A percentile compares a stretch with the other conserved stretches of the same genome.
These are phyloP conservation scores for Sipha maydis DNA, from an alignment of 2,888 invertebrate genomes.

Conservation along the genomic window DNA sequence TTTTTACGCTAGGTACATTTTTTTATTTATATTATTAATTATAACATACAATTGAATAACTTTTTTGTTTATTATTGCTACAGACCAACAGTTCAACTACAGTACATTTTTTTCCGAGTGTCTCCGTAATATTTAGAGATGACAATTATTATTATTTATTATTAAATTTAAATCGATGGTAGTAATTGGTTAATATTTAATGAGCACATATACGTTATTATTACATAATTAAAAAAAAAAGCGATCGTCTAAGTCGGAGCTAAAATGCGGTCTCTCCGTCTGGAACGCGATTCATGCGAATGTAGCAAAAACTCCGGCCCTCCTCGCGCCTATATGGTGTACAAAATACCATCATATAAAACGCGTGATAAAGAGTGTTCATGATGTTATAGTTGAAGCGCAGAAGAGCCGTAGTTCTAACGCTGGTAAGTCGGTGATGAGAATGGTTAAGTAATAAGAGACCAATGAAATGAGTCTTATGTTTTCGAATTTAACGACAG, in stretches of 20 bases:
- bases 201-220: constrained; percentile 40
- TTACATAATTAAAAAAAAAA: constrained; percentile 32
- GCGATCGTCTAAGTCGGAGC: constrained; percentile 18
- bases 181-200: constrained; percentile 44
- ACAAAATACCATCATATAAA: too few relatives aligned
- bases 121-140: constrained; percentile 45
- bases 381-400: too few relatives aligned
- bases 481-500: not conserved
- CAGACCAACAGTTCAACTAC: constrained; percentile 28
- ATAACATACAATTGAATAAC: constrained; percentile 20
- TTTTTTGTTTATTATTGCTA: constrained; percentile 54
- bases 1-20: constrained; percentile 15
- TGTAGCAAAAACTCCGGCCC: too few relatives aligned
- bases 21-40: constrained; percentile 12
- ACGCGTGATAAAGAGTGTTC: too few relatives aligned
- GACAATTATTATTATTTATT: constrained; percentile 28
- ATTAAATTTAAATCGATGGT: constrained; percentile 29
- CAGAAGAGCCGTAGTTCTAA: too few relatives aligned
- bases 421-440: not conserved
- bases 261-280: constrained; percentile 25
- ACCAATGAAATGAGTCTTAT: not conserved
- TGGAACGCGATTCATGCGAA: not conserved
- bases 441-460: too few relatives aligned
- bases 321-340: too few relatives aligned
- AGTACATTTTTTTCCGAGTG: constrained; percentile 34